Evolutionary conservation across 2,888 invertebrate genomes (phyloP).

Genomic region (Eristalis arbustorum): DNA sequence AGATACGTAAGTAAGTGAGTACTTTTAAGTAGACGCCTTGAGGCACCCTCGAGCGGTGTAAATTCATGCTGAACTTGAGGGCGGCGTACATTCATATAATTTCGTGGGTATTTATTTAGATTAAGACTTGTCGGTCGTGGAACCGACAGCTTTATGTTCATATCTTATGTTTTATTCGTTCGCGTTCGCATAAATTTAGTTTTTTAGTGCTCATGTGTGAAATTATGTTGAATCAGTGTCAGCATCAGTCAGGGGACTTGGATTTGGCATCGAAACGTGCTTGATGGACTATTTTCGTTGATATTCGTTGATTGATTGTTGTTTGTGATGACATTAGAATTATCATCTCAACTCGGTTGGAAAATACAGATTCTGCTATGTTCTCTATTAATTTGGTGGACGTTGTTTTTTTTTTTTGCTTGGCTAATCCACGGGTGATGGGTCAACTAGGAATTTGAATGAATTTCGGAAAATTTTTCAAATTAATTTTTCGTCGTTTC

Average conservation of each 20-base stretch:
- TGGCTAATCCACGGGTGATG: background rate
- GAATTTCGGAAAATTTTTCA: too few species aligned
- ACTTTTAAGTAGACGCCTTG: background rate
- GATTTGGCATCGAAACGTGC: slow-evolving; percentile 42
- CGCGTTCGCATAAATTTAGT: slow-evolving; percentile 28
- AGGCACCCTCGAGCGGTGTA: background rate
- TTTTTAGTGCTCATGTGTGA: slow-evolving; percentile 31
- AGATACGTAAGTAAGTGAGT: slow-evolving; percentile 1
- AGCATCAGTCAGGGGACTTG: slow-evolving; percentile 10
- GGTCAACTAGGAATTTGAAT: background rate
- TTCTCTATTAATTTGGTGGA: background rate
- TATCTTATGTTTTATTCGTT: slow-evolving; percentile 1
- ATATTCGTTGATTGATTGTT: slow-evolving; percentile 47
- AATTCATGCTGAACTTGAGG: background rate
- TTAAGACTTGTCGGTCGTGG: background rate
- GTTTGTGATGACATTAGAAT: background rate
- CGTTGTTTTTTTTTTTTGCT: background rate
- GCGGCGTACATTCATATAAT: background rate
- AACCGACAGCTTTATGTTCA: background rate
- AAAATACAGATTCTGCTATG: background rate
- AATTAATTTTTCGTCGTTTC: too few species aligned
- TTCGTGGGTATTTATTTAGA: background rate
- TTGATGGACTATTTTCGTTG: slow-evolving; percentile 28
- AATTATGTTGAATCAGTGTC: slow-evolving; percentile 50
- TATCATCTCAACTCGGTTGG: background rate